Evolutionary conservation across 2,113 vertebrate genomes (phyloP).

Genomic region (Riparia riparia): DNA sequence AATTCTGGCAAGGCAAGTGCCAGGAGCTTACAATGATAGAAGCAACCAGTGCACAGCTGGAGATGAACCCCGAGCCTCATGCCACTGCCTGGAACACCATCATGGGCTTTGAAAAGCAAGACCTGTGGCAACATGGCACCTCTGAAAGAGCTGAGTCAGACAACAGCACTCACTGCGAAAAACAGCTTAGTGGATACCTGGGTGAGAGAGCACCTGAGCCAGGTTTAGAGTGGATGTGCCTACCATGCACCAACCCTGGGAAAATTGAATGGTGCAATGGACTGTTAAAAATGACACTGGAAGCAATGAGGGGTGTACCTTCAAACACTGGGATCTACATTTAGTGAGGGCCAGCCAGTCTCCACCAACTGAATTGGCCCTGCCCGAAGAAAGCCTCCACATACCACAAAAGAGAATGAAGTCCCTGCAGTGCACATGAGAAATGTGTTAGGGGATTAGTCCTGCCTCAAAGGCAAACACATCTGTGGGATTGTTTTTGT

Average conservation of each 20-base stretch:
- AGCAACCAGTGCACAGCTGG: background rate
- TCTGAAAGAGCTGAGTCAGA: background rate
- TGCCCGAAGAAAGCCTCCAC: background rate
- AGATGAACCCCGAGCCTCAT: accelerated
- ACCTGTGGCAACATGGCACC: background rate
- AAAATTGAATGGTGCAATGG: background rate
- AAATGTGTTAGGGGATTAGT: background rate
- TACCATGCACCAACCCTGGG: background rate
- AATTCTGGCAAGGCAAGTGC: background rate
- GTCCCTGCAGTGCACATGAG: background rate
- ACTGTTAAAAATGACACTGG: background rate
- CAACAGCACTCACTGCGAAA: background rate
- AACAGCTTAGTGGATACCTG: background rate
- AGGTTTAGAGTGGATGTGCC: background rate
- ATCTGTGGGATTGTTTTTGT: background rate
- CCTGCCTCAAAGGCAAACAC: background rate
- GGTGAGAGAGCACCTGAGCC: background rate
- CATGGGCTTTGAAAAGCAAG: background rate
- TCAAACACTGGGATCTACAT: background rate
- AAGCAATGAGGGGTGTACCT: background rate
- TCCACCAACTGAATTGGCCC: background rate
- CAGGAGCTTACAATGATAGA: accelerated
- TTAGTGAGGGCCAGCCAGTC: background rate
- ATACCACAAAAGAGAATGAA: background rate
- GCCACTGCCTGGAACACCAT: accelerated